Evolutionary conservation across 2,888 invertebrate genomes (phyloP).

Genomic region (Seira musarum): DNA sequence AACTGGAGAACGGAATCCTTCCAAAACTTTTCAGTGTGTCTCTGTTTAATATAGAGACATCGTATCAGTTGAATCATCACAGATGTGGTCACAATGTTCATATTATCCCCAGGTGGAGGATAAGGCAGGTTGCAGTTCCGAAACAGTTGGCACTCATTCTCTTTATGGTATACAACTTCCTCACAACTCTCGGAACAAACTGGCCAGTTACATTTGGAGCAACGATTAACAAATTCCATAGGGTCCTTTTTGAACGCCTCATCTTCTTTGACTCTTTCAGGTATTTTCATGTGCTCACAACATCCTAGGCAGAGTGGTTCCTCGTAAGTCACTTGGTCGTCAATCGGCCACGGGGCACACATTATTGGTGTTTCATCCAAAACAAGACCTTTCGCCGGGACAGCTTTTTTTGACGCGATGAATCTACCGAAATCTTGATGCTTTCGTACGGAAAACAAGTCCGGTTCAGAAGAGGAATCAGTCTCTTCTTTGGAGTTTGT

Average conservation of each 20-base stretch:
- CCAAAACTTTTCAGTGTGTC: slow-evolving; percentile 29
- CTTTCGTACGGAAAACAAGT: background rate
- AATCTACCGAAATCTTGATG: slow-evolving; percentile 26
- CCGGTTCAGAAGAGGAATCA: background rate
- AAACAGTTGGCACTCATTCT: slow-evolving; percentile 57
- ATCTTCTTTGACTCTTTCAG: slow-evolving; percentile 23
- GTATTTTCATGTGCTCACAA: slow-evolving; percentile 44
- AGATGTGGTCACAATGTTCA: slow-evolving; percentile 49
- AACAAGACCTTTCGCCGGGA: slow-evolving; percentile 13
- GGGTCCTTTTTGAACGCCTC: background rate
- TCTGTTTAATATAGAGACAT: slow-evolving; percentile 45
- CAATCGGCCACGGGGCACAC: slow-evolving; percentile 49
- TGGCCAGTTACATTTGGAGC: slow-evolving; percentile 86
- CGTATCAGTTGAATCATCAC: slow-evolving; percentile 51
- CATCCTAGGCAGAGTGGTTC: slow-evolving; percentile 69
- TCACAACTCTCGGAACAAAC: slow-evolving; percentile 81
- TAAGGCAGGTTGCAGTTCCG: slow-evolving; percentile 44
- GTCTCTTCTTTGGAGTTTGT: slow-evolving; percentile 11
- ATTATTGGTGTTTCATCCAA: slow-evolving; percentile 38
- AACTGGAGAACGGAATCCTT: slow-evolving; percentile 40
- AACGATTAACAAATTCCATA: slow-evolving; percentile 71
- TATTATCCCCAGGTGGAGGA: slow-evolving; percentile 50
- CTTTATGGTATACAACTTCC: slow-evolving; percentile 31
- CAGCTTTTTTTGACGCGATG: slow-evolving; percentile 13
- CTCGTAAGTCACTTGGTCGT: slow-evolving; percentile 70